Evolutionary conservation across 2,888 invertebrate species (phyloP).

Genomic region (Caenorhabditis japonica): DNA sequence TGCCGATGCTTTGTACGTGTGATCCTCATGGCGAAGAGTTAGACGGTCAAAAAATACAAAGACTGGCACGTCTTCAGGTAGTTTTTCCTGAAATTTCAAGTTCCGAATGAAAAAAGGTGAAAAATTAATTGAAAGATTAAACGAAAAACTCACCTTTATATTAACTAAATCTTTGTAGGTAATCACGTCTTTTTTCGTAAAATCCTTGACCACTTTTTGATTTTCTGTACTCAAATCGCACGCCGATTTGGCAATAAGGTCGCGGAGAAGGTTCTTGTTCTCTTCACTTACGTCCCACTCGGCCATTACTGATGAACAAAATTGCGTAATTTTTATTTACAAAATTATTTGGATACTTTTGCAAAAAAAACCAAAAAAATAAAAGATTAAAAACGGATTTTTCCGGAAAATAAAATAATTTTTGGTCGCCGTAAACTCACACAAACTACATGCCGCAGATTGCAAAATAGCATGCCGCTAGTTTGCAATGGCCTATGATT

Average conservation of each 20-base stretch:
- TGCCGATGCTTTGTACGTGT: slow-evolving; percentile 52
- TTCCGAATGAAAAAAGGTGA: background rate
- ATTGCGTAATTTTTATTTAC: too few species aligned
- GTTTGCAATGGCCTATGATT: slow-evolving; percentile 24
- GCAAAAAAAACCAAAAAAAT: background rate
- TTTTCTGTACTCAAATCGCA: slow-evolving; percentile 14
- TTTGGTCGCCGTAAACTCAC: slow-evolving; percentile 47
- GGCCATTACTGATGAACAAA: slow-evolving; percentile 38
- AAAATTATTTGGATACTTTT: too few species aligned
- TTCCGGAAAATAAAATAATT: slow-evolving; percentile 18
- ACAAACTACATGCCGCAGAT: slow-evolving; percentile 9
- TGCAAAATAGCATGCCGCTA: slow-evolving; percentile 24
- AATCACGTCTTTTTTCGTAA: slow-evolving; percentile 44
- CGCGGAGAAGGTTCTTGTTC: slow-evolving; percentile 20
- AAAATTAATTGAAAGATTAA: too few species aligned
- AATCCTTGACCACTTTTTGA: slow-evolving; percentile 22
- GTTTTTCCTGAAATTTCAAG: slow-evolving; percentile 32
- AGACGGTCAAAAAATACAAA: slow-evolving; percentile 47
- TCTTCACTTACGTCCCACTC: slow-evolving; percentile 37
- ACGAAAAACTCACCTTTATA: slow-evolving; percentile 30
- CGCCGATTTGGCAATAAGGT: slow-evolving; percentile 3
- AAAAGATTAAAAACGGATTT: background rate
- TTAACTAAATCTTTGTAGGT: slow-evolving; percentile 47
- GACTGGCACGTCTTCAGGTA: slow-evolving; percentile 45
- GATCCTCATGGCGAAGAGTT: slow-evolving; percentile 30